Evolutionary conservation across 2,888 invertebrate genomes (phyloP).

Genomic region (Epistrophe grossulariae): DNA sequence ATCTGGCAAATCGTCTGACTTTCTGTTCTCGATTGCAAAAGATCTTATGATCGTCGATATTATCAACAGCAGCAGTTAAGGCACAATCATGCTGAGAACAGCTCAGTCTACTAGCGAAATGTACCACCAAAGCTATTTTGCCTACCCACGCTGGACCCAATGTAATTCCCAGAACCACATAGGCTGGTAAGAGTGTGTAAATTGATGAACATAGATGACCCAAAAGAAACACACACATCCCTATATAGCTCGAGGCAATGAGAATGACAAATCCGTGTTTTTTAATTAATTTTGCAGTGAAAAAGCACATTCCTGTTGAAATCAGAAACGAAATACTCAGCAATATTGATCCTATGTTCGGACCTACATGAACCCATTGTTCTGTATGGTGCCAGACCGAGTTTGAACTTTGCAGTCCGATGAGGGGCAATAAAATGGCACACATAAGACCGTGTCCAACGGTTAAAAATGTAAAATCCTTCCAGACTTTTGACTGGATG

Average conservation of each 20-base stretch:
- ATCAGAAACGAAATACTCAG: slow-evolving; percentile 87
- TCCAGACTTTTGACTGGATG: slow-evolving; percentile 81
- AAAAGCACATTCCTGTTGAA: slow-evolving; percentile 86
- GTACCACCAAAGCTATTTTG: slow-evolving; percentile 82
- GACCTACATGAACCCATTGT: slow-evolving; percentile 82
- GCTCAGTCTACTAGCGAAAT: slow-evolving; percentile 82
- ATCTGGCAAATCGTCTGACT: slow-evolving; percentile 85
- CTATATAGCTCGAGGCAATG: slow-evolving; percentile 84
- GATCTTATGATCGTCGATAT: slow-evolving; percentile 82
- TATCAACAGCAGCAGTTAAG: slow-evolving; percentile 77
- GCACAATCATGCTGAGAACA: slow-evolving; percentile 82
- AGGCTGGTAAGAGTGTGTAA: slow-evolving; percentile 85
- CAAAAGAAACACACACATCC: slow-evolving; percentile 86
- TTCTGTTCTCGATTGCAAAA: slow-evolving; percentile 83
- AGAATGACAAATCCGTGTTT: slow-evolving; percentile 85
- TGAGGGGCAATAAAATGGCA: slow-evolving; percentile 81
- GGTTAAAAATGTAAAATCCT: slow-evolving; percentile 81
- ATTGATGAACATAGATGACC: slow-evolving; percentile 86
- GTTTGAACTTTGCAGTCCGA: slow-evolving; percentile 83
- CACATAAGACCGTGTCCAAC: slow-evolving; percentile 81
- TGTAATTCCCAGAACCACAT: slow-evolving; percentile 86
- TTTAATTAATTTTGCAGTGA: slow-evolving; percentile 85
- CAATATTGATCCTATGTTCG: slow-evolving; percentile 86
- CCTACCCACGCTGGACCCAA: slow-evolving; percentile 84
- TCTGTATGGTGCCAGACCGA: slow-evolving; percentile 84